Evolutionary conservation across 2,888 invertebrate genomes (phyloP).

Genomic region (Temnothorax unifasciatus): DNA sequence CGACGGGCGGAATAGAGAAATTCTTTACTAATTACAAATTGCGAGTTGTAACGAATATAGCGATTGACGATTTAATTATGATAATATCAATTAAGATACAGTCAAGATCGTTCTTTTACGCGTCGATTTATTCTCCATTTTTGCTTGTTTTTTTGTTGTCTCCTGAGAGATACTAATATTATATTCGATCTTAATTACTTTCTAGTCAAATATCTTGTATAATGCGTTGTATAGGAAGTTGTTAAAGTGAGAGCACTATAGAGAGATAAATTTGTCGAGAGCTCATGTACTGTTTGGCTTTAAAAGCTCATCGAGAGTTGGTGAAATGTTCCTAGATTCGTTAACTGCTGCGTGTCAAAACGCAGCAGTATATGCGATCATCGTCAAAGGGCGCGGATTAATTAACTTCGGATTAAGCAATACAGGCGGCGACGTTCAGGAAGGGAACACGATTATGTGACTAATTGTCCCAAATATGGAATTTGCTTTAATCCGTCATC

Average conservation of each 20-base stretch:
- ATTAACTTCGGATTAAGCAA: slow-evolving; percentile 38
- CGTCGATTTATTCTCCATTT: neutral
- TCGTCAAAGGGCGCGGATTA: slow-evolving; percentile 45
- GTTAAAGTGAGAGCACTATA: neutral
- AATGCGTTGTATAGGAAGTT: neutral
- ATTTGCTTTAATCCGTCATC: slow-evolving; percentile 47
- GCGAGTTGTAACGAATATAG: neutral
- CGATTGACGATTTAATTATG: neutral
- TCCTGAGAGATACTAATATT: neutral
- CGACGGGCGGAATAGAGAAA: neutral
- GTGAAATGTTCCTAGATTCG: neutral
- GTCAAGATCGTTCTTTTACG: neutral
- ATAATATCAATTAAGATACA: slow-evolving; percentile 1
- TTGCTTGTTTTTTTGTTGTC: neutral
- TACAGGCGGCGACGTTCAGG: slow-evolving; percentile 1
- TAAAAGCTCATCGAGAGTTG: neutral
- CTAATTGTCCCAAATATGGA: slow-evolving; percentile 46
- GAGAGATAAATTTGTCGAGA: neutral
- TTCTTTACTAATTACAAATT: slow-evolving; percentile 8
- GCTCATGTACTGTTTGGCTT: neutral
- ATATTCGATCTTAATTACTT: neutral
- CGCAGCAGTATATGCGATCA: neutral
- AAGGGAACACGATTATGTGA: slow-evolving; percentile 23
- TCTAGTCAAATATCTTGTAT: neutral
- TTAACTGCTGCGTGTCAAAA: slow-evolving; percentile 37